A percentile compares a stretch with the other conserved stretches of the same genome.
Evolutionary conservation across 1,140 invertebrate genomes (phyloP).

Genomic region (Pteromalus puparum): DNA sequence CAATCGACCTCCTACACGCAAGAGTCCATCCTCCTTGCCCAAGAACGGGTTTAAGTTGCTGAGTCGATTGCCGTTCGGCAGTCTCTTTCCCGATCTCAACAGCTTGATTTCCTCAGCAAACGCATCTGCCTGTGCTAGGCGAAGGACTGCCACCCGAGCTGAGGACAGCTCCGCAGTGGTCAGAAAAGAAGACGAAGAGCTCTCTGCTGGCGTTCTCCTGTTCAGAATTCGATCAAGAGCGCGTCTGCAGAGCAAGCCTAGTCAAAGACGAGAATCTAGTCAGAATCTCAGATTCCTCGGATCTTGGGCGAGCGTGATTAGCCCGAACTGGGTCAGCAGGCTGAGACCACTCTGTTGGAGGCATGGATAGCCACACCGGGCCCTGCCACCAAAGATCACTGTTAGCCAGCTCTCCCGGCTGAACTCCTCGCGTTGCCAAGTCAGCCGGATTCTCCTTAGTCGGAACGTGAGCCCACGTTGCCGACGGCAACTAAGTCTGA

Average conservation of each 20-base stretch:
- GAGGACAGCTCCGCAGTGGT: background rate
- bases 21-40: background rate
- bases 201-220: background rate
- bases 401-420: background rate
- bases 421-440: too few species aligned
- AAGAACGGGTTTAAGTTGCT: background rate
- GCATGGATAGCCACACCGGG: background rate
- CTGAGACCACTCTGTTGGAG: too few species aligned
- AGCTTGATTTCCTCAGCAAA: background rate
- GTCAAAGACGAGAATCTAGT: too few species aligned
- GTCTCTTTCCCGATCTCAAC: background rate
- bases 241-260: too few species aligned
- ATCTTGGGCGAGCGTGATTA: too few species aligned
- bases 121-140: background rate
- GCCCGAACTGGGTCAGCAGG: too few species aligned
- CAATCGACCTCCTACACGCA: slow-evolving; percentile 20
- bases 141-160: background rate
- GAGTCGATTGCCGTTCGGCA: background rate
- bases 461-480: slow-evolving; percentile 4
- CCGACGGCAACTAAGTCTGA: background rate
- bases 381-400: background rate
- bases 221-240: too few species aligned
- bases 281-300: too few species aligned
- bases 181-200: background rate
- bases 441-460: slow-evolving; percentile 19